Evolutionary conservation across 2,888 invertebrate species (phyloP), one percentile per base, ranked within the genome.

Genomic region (Eristalis pertinax): DNA sequence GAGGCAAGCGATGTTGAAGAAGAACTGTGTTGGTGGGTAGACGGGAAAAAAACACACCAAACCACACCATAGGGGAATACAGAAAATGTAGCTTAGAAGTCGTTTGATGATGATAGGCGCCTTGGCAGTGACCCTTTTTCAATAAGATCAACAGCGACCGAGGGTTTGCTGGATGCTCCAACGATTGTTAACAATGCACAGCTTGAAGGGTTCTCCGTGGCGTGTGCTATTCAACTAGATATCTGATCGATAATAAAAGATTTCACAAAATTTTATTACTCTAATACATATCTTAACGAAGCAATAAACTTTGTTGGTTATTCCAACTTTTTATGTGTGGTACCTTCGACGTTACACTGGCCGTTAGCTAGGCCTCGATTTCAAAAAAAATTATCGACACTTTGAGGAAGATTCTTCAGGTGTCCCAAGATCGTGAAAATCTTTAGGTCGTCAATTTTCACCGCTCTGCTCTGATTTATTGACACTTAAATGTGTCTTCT

Each of bases 91-190:
- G 50, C 50, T 19, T n/a, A 19, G 50, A 50, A 50, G 50, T 5
- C 50, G n/a, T 50, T 50, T 7, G 50, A 50, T 60, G 26, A 60
- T 60, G 60, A 60, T 60, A 60, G 60, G 60, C 60, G 60, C 60
- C 60, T 24, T 60, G 60, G 26, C 26, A 26, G 11, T 29, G 60
- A 60, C 60, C 50, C 50, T 50, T 50, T 50, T 50, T 19, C 50
- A 50, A 50, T 50, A 50, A 19, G 50, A 4, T n/a, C 35, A 35
- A 11, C 35, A 35, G 4, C 35, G 11, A 50, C 60, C 0, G 7
- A 26, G 26, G 13, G 24, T 24, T 19, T 60, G 1, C 1, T 24
- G 15, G 26, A 60, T 26, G 60, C 60, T 60, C 60, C 26, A 60
- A 4, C 15, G 26, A 15, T 24, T 26, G 24, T 60, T 24, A 60